Base-by-base conservation (phyloP, 1,140 invertebrate genomes). In the Drosophila ogumai region DNA sequence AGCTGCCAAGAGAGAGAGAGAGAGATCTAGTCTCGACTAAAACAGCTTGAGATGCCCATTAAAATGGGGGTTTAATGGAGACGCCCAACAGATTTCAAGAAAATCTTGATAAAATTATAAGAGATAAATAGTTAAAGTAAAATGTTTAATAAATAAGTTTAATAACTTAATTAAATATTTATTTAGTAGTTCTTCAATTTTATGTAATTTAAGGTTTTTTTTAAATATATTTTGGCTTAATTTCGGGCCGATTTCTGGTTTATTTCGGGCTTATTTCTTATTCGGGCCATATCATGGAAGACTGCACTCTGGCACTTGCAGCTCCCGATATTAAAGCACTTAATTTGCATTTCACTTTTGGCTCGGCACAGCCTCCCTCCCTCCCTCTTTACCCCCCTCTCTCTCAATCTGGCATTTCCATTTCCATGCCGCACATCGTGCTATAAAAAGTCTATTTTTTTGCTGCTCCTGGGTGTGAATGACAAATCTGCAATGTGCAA, bases 401-500 rank as follows among this genome's bases (percentile, higher is more conserved):
- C 25, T 25, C 25, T 28, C 25, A 28, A 31, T 43, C 43, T 15
- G 59, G 25, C 47, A 31, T 41, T 50, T 54, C 66, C 67, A 72
- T 72, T 72, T 72, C 68, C 68, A 72, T 72, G 66, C 52, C 68
- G 50, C 46, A 64, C 34, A 43, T 38, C 22, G 44, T 31, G 63
- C 47, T 50, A 59, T 72, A 58, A 59, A 58, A 71, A 72, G 54
- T 55, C 44, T 54, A 43, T 54, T 71, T 56, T 46, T 71, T 56
- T 40, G 25, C 38, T 57, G 67, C 63, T 60, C 15, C 54, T 41
- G 68, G 68, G 66, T 72, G 68, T 72, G 66, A 72, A 74, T 74
- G 71, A 75, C 71, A 75, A 75, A 75, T 75, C 72, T 75, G 72
- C 72, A 75, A 56, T 75, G 72, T 65, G 72, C 71, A 74, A 63